Evolutionary conservation across 2,113 vertebrate genomes (phyloP), one percentile per base, ranked within the genome.

Genomic region (Lathamus discolor): DNA sequence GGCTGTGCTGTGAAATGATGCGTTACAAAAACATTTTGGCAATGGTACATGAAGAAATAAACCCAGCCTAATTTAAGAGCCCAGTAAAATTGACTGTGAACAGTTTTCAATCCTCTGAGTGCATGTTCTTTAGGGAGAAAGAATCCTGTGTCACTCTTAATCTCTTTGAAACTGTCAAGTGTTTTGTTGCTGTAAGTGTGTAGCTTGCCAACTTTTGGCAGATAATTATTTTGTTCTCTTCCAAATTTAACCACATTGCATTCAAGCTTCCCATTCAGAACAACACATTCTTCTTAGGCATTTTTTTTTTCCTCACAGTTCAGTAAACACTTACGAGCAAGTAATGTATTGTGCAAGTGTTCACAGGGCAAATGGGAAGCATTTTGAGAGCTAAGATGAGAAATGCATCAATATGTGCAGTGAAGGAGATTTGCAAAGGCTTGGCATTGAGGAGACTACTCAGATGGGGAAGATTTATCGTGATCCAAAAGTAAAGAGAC

Each of bases 201-300:
- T 57, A 69, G 74, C 63, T 69, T 95, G 92, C 92, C 95, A 96
- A 18, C 25, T 82, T 93, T 37, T 94, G 92, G 46, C 80, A 81
- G 69, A 78, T 95, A 84, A 97, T 93, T 88, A 88, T 86, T 95
- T 86, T 68, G 86, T 93, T 96, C 74, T 76, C 81, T 76, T 92
- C 72, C 80, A 75, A 35, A 61, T 2, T 15, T 55, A 77, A 95
- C 75, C 43, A 5, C 43, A 9, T 80, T 93, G 49, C 79, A 9
- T 79, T 96, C 66, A 72, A 33, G 43, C 37, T 69, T 92, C 35
- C 44, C 41, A 41, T 92, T 93, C 88, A 75, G 66, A 89, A 87
- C 51, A 90, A 41, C 49, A 62, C 22, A 66, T 86, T 78, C 57
- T 91, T 84, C 49, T 72, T 44, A 46, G 52, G 24, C 13, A 2